phyloP scores from a whole-genome alignment of 2,797 vertebrate species.

The Diplodus puntazzo region DNA sequence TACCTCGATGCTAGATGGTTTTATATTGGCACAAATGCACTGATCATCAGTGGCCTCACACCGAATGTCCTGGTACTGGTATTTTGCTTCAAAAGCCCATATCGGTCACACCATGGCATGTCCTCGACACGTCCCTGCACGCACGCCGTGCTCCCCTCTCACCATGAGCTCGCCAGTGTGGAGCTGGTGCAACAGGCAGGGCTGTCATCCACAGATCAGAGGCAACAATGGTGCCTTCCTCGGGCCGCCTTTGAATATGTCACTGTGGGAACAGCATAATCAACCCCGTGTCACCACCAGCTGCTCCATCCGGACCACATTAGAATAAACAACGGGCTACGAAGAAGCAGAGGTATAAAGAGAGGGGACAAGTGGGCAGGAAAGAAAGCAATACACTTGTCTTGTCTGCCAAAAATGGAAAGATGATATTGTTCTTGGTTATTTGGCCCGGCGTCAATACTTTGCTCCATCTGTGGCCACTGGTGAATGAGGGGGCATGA shows the following conservation, averaged over 20 bases:
- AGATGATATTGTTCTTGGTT: constrained; percentile 74
- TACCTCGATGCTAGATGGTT: neutral
- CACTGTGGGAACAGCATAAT: constrained; percentile 86
- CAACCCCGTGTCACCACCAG: constrained; percentile 87
- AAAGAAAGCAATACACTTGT: constrained; percentile 66
- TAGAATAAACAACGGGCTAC: constrained; percentile 79
- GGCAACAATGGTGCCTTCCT: constrained; percentile 79
- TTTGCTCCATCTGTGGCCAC: constrained; percentile 67
- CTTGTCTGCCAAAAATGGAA: constrained; percentile 58
- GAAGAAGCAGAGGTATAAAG: constrained; percentile 69
- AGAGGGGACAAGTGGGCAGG: constrained; percentile 68
- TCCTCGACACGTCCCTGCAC: constrained; percentile 31
- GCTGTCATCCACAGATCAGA: constrained; percentile 86
- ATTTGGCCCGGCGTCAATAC: constrained; percentile 67
- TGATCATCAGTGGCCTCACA: neutral
- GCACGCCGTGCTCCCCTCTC: constrained; percentile 63
- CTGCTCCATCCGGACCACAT: constrained; percentile 81
- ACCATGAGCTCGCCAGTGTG: constrained; percentile 61
- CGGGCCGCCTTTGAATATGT: constrained; percentile 78
- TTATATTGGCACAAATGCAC: neutral
- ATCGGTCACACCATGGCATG: constrained; percentile 20
- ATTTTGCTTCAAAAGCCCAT: neutral
- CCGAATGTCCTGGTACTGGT: neutral
- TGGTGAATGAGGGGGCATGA: constrained; percentile 58
- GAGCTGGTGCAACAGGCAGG: constrained; percentile 85